Conservation (phyloP, 2,888 invertebrate genomes). For the Meta bourneti region DNA sequence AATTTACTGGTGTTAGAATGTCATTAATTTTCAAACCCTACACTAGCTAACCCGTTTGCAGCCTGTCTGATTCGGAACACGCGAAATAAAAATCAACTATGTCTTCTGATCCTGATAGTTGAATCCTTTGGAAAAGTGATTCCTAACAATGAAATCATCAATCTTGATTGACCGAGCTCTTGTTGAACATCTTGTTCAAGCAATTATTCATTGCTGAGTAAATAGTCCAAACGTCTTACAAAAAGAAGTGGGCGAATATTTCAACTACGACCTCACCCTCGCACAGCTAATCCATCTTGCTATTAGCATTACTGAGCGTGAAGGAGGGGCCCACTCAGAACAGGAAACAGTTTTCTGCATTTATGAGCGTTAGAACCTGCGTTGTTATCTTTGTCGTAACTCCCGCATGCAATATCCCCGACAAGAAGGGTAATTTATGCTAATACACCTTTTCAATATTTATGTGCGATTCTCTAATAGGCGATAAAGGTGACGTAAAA, state of each 20-base stretch:
- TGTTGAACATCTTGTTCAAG: not conserved
- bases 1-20: too few species aligned
- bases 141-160: not conserved
- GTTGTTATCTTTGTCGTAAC: not conserved
- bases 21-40: too few species aligned
- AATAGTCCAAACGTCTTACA: not conserved
- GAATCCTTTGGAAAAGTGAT: too few species aligned
- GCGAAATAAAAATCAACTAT: too few species aligned
- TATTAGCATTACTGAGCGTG: too few species aligned
- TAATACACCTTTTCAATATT: conserved; percentile 25
- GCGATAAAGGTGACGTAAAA: conserved; percentile 32
- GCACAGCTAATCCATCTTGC: not conserved
- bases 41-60: too few species aligned
- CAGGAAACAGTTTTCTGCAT: not conserved
- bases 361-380: not conserved
- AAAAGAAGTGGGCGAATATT: not conserved
- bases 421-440: conserved; percentile 19
- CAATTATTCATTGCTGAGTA: not conserved
- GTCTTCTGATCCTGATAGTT: too few species aligned
- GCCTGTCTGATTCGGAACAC: too few species aligned
- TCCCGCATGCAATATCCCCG: not conserved
- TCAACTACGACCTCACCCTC: not conserved
- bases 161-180: not conserved
- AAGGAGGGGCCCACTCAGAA: not conserved
- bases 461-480: conserved; percentile 14